phyloP scores from a whole-genome alignment of 2,888 invertebrate species.

The Ectropis crepuscularia region DNA sequence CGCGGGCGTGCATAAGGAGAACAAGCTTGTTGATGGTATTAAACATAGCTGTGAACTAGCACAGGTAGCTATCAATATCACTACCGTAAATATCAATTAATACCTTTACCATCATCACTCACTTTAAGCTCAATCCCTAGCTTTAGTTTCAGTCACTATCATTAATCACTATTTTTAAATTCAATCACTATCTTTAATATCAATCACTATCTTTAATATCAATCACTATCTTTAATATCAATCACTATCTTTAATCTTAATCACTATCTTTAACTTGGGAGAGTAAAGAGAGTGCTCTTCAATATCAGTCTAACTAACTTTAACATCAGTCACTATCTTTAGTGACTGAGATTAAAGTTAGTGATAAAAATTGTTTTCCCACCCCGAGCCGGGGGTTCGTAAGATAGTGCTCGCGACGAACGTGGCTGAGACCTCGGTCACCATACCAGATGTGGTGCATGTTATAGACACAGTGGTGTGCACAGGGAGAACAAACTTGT shows the following conservation, averaged over 20 bases:
- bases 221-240: neutral
- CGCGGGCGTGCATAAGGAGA: conserved; percentile 86
- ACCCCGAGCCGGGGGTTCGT: conserved; percentile 77
- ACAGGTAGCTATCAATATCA: neutral
- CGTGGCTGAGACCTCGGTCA: conserved; percentile 90
- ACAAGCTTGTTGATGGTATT: conserved; percentile 79
- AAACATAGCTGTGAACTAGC: no score
- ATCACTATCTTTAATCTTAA: neutral
- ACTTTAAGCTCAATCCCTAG: neutral
- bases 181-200: neutral
- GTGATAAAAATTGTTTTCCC: no score
- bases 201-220: neutral
- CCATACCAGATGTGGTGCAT: conserved; percentile 88
- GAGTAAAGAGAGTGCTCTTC: no score
- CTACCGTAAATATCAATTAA: neutral
- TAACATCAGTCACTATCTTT: neutral
- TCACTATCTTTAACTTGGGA: neutral
- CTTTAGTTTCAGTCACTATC: neutral
- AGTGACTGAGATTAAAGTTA: no score
- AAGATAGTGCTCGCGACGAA: conserved; percentile 90
- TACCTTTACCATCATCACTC: no score
- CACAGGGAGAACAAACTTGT: conserved; percentile 85
- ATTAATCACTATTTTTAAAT: no score
- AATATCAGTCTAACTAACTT: neutral
- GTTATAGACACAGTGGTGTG: conserved; percentile 88